A percentile compares a stretch with the other conserved stretches of the same genome.
phyloP scores from a whole-genome alignment of 2,113 vertebrate species.

The Harpagus bidentatus region DNA sequence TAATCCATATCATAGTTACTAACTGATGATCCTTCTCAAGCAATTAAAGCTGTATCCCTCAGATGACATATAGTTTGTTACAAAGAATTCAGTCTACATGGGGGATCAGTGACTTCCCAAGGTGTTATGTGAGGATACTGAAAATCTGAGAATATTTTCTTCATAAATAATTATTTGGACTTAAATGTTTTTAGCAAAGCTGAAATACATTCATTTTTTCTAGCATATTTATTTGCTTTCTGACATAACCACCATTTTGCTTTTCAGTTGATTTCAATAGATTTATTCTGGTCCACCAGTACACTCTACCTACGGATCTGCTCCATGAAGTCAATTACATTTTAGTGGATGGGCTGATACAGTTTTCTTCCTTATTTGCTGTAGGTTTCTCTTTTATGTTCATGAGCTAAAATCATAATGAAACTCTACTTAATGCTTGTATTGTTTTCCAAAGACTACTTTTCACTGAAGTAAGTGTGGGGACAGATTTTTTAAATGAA shows the following conservation, averaged over 20 bases:
- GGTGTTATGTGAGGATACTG: neutral
- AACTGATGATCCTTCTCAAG: slow-evolving; percentile 21
- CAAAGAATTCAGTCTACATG: neutral
- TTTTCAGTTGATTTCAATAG: neutral
- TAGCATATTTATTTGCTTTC: neutral
- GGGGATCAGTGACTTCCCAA: neutral
- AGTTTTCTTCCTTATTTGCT: slow-evolving; percentile 23
- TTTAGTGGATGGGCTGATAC: neutral
- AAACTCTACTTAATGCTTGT: slow-evolving; percentile 57
- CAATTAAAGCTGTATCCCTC: slow-evolving; percentile 4
- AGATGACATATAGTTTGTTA: neutral
- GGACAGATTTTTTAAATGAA: slow-evolving; percentile 44
- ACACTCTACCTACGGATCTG: neutral
- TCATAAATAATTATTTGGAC: neutral
- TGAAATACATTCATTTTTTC: neutral
- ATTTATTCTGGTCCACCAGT: neutral
- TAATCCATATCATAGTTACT: slow-evolving; percentile 29
- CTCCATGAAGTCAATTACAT: neutral
- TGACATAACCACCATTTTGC: neutral
- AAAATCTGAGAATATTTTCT: neutral
- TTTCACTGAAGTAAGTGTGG: slow-evolving; percentile 43
- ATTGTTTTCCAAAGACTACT: slow-evolving; percentile 55
- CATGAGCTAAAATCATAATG: slow-evolving; percentile 40
- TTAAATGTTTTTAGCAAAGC: neutral
- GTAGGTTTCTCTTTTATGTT: neutral